Conservation (phyloP, 2,797 vertebrate species). For the Aphelocoma californica region DNA sequence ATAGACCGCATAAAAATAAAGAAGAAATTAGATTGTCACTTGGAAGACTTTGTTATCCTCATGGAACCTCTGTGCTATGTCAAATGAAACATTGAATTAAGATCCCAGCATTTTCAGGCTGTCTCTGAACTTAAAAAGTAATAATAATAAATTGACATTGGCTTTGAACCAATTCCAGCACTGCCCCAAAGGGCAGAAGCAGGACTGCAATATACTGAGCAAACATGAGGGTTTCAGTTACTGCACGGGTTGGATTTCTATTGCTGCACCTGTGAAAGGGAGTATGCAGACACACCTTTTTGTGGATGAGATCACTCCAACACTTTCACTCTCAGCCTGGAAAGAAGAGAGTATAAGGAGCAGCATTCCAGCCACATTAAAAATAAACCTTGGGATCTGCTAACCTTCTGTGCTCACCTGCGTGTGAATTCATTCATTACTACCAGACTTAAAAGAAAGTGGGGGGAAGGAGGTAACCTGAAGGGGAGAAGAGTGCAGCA, state of each 20-base stretch:
- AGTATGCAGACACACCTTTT: slow-evolving; percentile 11
- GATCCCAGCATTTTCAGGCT: not conserved
- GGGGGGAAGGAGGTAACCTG: not conserved
- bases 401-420: slow-evolving; percentile 47
- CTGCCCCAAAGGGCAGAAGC: not conserved
- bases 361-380: slow-evolving; percentile 6
- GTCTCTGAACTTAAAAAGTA: not conserved
- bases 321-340: slow-evolving; percentile 41
- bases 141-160: not conserved
- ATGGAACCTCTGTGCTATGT: not conserved
- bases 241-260: not conserved
- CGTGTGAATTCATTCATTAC: slow-evolving; percentile 46
- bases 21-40: not conserved
- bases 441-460: slow-evolving; percentile 51
- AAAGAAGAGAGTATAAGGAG: not conserved
- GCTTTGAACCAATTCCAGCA: slow-evolving; percentile 10
- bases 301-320: slow-evolving; percentile 61
- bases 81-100: not conserved
- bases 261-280: slow-evolving; percentile 57
- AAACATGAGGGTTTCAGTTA: not conserved
- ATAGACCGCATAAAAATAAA: not conserved
- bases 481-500: not conserved
- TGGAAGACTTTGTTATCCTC: not conserved
- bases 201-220: not conserved
- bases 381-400: slow-evolving; percentile 43